Evolutionary conservation across 2,888 invertebrate species (phyloP), one percentile per base, ranked within the genome.

Genomic region (Isoperla grammatica): DNA sequence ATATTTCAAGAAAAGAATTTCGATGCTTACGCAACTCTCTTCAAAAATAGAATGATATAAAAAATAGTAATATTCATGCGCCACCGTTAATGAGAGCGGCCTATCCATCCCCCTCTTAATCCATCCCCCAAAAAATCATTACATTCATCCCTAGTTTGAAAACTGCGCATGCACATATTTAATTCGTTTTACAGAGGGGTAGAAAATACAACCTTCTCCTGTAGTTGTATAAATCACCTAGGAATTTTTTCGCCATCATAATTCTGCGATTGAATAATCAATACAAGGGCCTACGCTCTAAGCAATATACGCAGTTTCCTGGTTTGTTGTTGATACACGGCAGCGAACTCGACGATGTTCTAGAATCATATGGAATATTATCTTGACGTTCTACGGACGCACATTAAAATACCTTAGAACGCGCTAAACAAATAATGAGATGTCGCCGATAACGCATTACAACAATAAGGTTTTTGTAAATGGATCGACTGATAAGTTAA

Each of bases 91-190:
- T 53, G 53, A 45, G 45, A 39, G 45, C 45, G 60, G 62, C 59
- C 60, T 59, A 59, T 63, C 64, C 65, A 62, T 62, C 60, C 63
- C 65, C 65, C 57, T 55, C 53, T 57, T 63, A 61, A 63, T 60
- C 63, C 63, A 60, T 61, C 84, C 85, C 85, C 86, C 86, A 86
- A 87, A 87, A 87, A 87, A 87, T 87, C 86, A 87, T 87, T 87
- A 87, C 86, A 85, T 85, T 79, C 79, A 80, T 80, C 79, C 75
- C 83, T 82, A 83, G 77, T 75, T 60, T 46, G 46, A 62, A 64
- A 61, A 62, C 61, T 64, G 64, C 64, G 64, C 64, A 64, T 63
- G 65, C 54, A 62, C 65, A 59, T 59, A 63, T 57, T 62, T 62
- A 62, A 57, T 61, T 62, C 64, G 59, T 59, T 61, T 63, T 61